Percentiles rank a stretch among this genome's conserved stretches.
phyloP scores from a whole-genome alignment of 2,797 vertebrate species.

The Mus caroli region DNA sequence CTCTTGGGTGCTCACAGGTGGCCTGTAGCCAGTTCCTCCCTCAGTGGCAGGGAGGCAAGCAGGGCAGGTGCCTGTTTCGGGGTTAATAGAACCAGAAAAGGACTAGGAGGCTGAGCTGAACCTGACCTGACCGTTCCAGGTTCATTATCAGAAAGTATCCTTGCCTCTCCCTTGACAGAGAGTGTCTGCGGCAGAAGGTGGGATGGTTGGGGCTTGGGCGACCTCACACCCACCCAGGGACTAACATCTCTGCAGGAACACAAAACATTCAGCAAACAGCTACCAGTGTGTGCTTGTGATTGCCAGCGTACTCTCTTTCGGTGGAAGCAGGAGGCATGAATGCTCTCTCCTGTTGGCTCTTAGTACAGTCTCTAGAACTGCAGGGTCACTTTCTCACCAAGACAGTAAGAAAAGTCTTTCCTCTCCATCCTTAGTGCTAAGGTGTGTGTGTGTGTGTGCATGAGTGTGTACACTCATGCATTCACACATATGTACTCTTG shows the following conservation, averaged over 20 bases:
- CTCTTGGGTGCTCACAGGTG: fast-evolving
- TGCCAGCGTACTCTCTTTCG: fast-evolving
- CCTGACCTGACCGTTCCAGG: neutral
- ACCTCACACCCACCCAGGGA: neutral
- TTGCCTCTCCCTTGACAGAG: neutral
- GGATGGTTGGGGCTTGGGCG: neutral
- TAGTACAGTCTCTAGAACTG: neutral
- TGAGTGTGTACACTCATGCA: neutral
- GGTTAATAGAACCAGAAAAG: neutral
- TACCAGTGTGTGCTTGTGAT: neutral
- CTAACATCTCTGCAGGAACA: neutral
- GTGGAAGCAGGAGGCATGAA: fast-evolving
- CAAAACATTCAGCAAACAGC: no score
- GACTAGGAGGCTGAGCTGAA: neutral
- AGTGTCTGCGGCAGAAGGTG: neutral
- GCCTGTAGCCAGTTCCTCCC: neutral
- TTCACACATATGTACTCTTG: neutral
- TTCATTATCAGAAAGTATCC: neutral
- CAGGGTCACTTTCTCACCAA: neutral
- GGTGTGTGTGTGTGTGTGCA: neutral
- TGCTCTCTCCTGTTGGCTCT: neutral
- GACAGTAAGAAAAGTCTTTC: neutral
- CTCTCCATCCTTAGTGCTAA: neutral
- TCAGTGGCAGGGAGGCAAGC: neutral
- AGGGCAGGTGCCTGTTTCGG: neutral